Evolutionary conservation across 1,140 invertebrate species (phyloP), one percentile per base, ranked within the genome.

Genomic region (Heliconius congener): DNA sequence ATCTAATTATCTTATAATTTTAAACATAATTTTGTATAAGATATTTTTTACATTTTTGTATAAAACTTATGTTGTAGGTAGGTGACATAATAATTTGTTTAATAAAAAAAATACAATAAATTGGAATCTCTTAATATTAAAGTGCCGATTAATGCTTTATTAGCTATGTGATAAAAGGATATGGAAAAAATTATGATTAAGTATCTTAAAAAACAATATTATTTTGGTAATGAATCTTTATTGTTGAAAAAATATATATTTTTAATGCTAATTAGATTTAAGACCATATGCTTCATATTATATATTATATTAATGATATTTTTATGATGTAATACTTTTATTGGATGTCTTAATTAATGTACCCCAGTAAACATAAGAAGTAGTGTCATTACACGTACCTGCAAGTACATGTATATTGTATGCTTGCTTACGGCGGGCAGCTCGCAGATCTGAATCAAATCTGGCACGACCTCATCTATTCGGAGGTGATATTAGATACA

Each of bases 341-440:
- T 52, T 52, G 50, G 50, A 6, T 19, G 50, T 52, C 2, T 52
- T 19, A 19, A 52, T 52, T 19, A 52, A 52, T 52, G 8, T 19
- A 18, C 5, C 50, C 6, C 18, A 52, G 18, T 19, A 52, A 52
- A 18, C 50, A 0, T 52, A 19, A 19, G 50, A 3, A 19, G 18
- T 52, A 52, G 50, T 16, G 42, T 46, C 42, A 46, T 46, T 46
- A 13, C 13, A 46, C 50, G 1, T 52, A 52, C 50, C 50, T 19
- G 50, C 50, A 52, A 18, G 42, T 46, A 46, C 13, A 16, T 46
- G 13, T 46, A 46, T 46, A 46, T 46, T 46, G 42, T 11, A 19
- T 3, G 98, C 98, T 95, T 99, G 99, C 30, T 99, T 95, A 95
- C 99, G 99, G 94, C 99, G 99, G 1, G 99, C 99, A 3, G 99